Base-by-base conservation (phyloP, 2,113 vertebrate genomes). In the Pteronura brasiliensis region DNA sequence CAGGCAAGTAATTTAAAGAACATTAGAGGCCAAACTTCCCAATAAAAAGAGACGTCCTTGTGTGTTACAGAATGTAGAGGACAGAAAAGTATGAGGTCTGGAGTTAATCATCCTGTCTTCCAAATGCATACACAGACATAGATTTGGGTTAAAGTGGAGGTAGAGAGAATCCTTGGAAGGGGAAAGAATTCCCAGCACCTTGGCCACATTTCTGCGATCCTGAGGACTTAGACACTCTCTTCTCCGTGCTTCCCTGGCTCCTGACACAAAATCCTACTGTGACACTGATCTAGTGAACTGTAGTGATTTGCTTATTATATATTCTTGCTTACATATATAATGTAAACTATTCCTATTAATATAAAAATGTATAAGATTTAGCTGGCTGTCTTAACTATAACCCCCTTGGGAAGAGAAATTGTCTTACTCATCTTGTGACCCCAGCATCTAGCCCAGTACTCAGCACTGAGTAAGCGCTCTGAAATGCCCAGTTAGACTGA, bases 1-100 rank as follows among this genome's bases (percentile, higher is more conserved):
- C 27, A 84, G 49, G 27, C 42, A 65, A 90, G 57, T 80, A 81
- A 79, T 69, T 93, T 17, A 77, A 88, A 86, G 90, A 97, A 94
- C 9, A 65, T 61, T 72, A 90, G 77, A 74, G 67, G 72, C 42
- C 88, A 92, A 85, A 71, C 80, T 88, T 94, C 29, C 36, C 55
- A 31, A 7, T 31, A 15, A 92, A 96, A 92, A 94, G 23, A 31
- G 4, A 52, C 76, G 31, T 27, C 6, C 39, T 59, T 76, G 31
- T 65, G n/a, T 29, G 2, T 61, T 34, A 11, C 31, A 36, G 15
- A 55, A 81, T 27, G 1, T 61, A 57, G 39, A 88, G 1, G 39
- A 25, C 13, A 91, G 69, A 49, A 77, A 88, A 21, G 31, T 20
- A 34, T 31, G 42, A 34, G 9, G 27, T 79, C 52, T 79, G 1